Conservation (phyloP, 2,797 vertebrate species). For the Anguilla pacifica region DNA sequence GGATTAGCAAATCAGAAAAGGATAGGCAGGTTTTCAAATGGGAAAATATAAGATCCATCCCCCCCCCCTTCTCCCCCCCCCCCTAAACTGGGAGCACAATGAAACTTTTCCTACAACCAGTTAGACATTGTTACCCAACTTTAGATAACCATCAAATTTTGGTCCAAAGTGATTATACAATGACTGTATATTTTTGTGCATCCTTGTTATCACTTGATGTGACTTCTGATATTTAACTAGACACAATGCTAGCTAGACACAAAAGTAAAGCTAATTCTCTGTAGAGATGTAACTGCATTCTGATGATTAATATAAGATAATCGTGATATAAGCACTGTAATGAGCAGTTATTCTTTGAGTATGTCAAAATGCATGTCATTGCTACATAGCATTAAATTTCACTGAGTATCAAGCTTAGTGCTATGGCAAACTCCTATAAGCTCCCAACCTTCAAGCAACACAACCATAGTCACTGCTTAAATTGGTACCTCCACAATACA, state of each 20-base stretch:
- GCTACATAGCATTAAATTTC: neutral
- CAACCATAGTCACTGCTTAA: neutral
- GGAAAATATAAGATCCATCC: no score
- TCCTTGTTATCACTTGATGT: no score
- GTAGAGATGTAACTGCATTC: neutral
- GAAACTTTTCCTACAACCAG: no score
- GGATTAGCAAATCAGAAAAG: neutral
- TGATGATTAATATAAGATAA: neutral
- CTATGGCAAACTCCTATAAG: neutral
- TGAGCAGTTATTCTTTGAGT: neutral
- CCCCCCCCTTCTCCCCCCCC: no score
- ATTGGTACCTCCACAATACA: neutral
- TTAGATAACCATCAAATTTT: neutral
- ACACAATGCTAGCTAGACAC: no score
- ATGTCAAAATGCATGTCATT: neutral
- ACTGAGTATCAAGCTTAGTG: neutral
- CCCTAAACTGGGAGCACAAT: no score
- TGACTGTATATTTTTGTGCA: no score
- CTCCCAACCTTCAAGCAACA: neutral
- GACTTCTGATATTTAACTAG: no score
- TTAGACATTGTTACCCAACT: neutral
- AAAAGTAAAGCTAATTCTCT: neutral
- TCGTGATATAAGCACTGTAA: neutral
- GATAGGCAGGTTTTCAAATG: neutral
- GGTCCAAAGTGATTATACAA: no score